Evolutionary conservation across 2,888 invertebrate genomes (phyloP), one percentile per base, ranked within the genome.

Genomic region (Spilosoma lubricipeda): DNA sequence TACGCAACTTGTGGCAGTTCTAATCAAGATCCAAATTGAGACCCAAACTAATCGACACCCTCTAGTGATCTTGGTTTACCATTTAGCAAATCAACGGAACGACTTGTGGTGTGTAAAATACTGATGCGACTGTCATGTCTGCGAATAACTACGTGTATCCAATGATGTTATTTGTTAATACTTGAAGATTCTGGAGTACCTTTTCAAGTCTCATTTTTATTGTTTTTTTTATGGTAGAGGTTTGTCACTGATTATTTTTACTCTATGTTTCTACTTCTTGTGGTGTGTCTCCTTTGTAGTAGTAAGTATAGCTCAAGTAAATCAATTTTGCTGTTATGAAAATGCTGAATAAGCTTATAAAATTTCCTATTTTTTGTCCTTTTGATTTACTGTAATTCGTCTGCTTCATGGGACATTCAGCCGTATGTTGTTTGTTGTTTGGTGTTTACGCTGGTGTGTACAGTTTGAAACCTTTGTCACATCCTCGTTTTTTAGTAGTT

Each of bases 1-100:
- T 42, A 63, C 70, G 70, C 59, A 63, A 20, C 70, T 70, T 63
- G 63, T 66, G 70, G 63, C 30, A 27, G 63, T 63, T 45, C 20
- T 63, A 63, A 70, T 70, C 42, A 64, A 36, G 45, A 39, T 27
- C 8, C 11, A 13, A 36, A 70, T 70, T 70, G 42, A 36, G 18
- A 18, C 63, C 69, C 15, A 27, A 8, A 27, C 42, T 63, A 27
- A 64, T 39, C 18, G 30, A 39, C 63, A 42, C 63, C 30, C 45
- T 70, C 30, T 63, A 36, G 63, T 63, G 63, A 30, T 63, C 63
- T 63, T 7, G 63, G 30, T 18, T 30, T 18, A 63, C 63, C 30
- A 63, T 63, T 63, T 30, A 30, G 30, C 63, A 63, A 30, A 30
- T 30, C 30, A 30, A 27, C 30, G 30, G 52, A 30, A 63, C 63